Evolutionary conservation across 2,888 invertebrate genomes (phyloP).

Genomic region (Pseudolycoriella hygida): DNA sequence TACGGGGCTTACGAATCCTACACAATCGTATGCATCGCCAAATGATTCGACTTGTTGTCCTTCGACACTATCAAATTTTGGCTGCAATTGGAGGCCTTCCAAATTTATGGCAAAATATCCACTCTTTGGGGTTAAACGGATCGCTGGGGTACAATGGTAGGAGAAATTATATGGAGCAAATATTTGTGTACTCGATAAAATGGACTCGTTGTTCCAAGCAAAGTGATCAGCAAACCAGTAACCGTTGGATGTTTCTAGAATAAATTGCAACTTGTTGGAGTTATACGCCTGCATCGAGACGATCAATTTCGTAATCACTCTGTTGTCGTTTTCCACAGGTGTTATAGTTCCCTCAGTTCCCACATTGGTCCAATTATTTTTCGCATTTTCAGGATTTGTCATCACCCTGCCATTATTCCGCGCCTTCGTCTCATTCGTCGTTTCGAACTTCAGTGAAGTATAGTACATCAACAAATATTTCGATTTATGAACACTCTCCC

Average conservation of each 20-base stretch:
- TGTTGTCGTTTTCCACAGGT: too few relatives aligned
- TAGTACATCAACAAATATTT: too few relatives aligned
- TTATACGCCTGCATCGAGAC: slow-evolving; percentile 13
- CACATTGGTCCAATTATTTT: not conserved
- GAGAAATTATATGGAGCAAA: not conserved
- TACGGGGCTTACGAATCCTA: slow-evolving; percentile 80
- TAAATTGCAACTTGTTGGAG: slow-evolving; percentile 16
- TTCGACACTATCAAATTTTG: slow-evolving; percentile 15
- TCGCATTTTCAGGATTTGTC: not conserved
- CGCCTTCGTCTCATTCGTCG: not conserved
- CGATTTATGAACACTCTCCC: too few relatives aligned
- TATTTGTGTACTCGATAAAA: not conserved
- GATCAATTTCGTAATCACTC: too few relatives aligned
- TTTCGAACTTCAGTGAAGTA: too few relatives aligned
- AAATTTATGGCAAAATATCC: not conserved
- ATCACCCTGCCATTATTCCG: not conserved
- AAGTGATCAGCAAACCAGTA: slow-evolving; percentile 20
- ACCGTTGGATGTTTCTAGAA: slow-evolving; percentile 15
- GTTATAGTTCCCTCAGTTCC: not conserved
- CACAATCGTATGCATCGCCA: slow-evolving; percentile 67
- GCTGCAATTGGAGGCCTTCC: slow-evolving; percentile 19
- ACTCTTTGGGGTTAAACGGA: not conserved
- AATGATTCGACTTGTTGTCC: slow-evolving; percentile 27
- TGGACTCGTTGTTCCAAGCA: slow-evolving; percentile 10
- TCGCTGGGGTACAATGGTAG: slow-evolving; percentile 1